These are phyloP conservation scores for Eupithecia insigniata DNA, from an alignment of 2,888 invertebrate genomes.

Conservation along the genomic window DNA sequence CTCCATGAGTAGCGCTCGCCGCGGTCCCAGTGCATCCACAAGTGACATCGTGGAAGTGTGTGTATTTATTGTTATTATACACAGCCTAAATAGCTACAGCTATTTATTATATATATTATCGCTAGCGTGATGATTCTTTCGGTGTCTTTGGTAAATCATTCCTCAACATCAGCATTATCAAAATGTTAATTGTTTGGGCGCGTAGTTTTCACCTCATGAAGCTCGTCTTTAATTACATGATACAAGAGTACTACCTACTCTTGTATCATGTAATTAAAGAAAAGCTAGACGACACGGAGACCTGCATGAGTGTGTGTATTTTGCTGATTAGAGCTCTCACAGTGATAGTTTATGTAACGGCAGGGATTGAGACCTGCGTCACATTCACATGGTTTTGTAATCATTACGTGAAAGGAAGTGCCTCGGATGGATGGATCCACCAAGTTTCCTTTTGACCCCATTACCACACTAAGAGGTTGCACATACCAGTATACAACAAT, in stretches of 20 bases:
- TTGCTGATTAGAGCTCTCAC: neutral
- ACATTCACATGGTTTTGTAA: neutral
- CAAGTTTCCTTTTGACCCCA: neutral
- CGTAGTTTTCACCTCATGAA: neutral
- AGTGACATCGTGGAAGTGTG: neutral
- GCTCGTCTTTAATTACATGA: neutral
- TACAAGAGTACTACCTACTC: no score
- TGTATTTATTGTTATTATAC: neutral
- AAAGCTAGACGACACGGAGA: no score
- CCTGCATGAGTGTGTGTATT: neutral
- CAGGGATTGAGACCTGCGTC: neutral
- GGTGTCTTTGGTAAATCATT: neutral
- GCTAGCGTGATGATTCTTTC: neutral
- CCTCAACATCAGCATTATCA: neutral
- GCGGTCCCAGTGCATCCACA: neutral
- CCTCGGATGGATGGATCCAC: neutral
- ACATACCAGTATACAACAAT: neutral
- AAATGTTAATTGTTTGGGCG: neutral
- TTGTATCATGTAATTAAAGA: no score
- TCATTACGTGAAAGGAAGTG: constrained; percentile 1
- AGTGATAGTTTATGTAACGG: neutral
- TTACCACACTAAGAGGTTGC: neutral
- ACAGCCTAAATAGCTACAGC: neutral
- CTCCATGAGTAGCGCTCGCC: neutral
- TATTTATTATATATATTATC: neutral